Evolutionary conservation across 1,140 invertebrate genomes (phyloP).

Genomic region (Eubasilissa regina): DNA sequence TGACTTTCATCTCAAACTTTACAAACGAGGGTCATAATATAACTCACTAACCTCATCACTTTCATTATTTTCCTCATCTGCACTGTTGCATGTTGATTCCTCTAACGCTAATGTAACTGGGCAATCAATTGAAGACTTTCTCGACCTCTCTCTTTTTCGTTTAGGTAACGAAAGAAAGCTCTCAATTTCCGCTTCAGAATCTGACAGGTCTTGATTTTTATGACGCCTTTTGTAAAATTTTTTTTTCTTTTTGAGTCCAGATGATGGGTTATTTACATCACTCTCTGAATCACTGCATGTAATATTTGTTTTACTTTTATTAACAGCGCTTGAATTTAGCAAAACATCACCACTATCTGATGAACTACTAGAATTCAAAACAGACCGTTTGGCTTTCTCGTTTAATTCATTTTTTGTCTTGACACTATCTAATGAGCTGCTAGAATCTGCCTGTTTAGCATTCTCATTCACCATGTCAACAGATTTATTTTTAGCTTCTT

Average conservation of each 20-base stretch:
- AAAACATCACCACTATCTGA: background rate
- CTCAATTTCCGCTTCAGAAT: slow-evolving; percentile 40
- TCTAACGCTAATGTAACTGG: background rate
- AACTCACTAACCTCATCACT: slow-evolving; percentile 33
- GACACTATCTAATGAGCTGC: no score
- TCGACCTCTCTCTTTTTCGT: slow-evolving; percentile 3
- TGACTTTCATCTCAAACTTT: slow-evolving; percentile 16
- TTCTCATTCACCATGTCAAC: no score
- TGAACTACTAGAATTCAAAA: slow-evolving; percentile 37
- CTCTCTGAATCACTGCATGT: background rate
- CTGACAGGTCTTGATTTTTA: slow-evolving; percentile 17
- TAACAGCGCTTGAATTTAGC: background rate
- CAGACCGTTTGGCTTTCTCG: slow-evolving; percentile 25
- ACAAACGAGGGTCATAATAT: slow-evolving; percentile 5
- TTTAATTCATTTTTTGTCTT: background rate
- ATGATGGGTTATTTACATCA: background rate
- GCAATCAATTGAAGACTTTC: background rate
- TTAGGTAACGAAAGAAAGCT: slow-evolving; percentile 22
- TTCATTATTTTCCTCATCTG: slow-evolving; percentile 7
- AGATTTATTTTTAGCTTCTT: slow-evolving; percentile 13
- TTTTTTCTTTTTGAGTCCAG: slow-evolving; percentile 22
- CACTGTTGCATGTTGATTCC: no score
- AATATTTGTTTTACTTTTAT: background rate
- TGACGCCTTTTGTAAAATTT: slow-evolving; percentile 36
- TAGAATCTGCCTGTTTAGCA: no score